phyloP scores from a whole-genome alignment of 1,140 invertebrate species.

The Magallana angulata region DNA sequence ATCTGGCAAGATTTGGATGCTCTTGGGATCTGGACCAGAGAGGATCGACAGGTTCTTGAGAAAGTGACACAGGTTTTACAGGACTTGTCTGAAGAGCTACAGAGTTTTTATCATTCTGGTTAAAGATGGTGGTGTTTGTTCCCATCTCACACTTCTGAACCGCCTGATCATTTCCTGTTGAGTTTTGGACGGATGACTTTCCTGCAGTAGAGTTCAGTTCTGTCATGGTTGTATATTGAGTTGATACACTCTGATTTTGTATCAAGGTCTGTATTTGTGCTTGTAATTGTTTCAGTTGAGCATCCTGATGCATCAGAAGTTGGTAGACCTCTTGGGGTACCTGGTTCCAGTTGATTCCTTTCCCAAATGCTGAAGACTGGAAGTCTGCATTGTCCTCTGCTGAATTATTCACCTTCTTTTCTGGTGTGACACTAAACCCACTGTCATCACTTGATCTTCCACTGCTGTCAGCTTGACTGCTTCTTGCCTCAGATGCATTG shows the following conservation, averaged over 20 bases:
- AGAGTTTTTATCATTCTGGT: slow-evolving; percentile 41
- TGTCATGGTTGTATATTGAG: slow-evolving; percentile 53
- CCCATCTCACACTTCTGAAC: slow-evolving; percentile 68
- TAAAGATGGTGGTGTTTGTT: slow-evolving; percentile 68
- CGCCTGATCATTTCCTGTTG: slow-evolving; percentile 2
- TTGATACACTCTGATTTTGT: slow-evolving; percentile 55
- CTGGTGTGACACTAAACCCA: slow-evolving; percentile 74
- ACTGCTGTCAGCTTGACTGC: slow-evolving; percentile 60
- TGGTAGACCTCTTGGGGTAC: slow-evolving; percentile 73
- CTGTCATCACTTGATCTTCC: slow-evolving; percentile 73
- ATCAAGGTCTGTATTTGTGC: slow-evolving; percentile 73
- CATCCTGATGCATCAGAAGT: slow-evolving; percentile 72
- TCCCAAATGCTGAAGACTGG: slow-evolving; percentile 30
- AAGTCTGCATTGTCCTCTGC: slow-evolving; percentile 35
- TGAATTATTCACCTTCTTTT: slow-evolving; percentile 52
- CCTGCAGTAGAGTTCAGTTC: slow-evolving; percentile 47
- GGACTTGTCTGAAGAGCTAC: slow-evolving; percentile 69
- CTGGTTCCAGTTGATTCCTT: slow-evolving; percentile 68
- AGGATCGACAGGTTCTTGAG: slow-evolving; percentile 4
- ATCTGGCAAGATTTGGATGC: not conserved
- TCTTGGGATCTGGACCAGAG: not conserved
- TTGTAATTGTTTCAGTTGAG: slow-evolving; percentile 74
- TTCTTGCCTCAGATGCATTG: slow-evolving; percentile 13
- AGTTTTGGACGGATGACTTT: slow-evolving; percentile 17
- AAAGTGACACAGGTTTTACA: slow-evolving; percentile 47